Conservation (phyloP, 35 echinoderm and acorn worm genomes). For the Apostichopus californicus region DNA sequence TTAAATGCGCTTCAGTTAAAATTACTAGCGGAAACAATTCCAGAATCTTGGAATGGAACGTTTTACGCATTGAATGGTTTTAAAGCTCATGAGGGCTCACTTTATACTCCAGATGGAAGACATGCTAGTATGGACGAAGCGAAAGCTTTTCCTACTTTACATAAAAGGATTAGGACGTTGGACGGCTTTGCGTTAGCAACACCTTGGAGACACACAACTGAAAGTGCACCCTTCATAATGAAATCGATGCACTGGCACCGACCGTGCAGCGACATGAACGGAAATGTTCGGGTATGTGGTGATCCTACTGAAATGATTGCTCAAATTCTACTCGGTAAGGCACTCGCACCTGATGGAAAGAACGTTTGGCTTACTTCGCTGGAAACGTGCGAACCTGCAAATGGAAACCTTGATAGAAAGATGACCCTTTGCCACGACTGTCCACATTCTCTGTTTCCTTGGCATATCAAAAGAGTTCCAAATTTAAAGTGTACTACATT, state of each 20-base stretch:
- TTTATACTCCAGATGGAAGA: not conserved
- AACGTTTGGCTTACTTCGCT: not conserved
- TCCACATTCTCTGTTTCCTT: not conserved
- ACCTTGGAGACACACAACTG: not conserved
- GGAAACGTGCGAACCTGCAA: not conserved
- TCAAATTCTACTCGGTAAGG: not conserved
- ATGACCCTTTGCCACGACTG: slow-evolving; percentile 20
- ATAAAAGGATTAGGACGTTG: not conserved
- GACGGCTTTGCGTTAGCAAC: slow-evolving; percentile 13
- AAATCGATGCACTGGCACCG: not conserved
- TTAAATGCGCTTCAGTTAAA: too few species aligned
- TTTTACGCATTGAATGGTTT: not conserved
- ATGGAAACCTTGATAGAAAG: not conserved
- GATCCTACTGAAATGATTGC: slow-evolving; percentile 42
- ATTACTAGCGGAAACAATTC: too few species aligned
- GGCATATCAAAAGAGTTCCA: slow-evolving; percentile 12
- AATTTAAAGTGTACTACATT: not conserved
- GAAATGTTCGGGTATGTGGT: slow-evolving; percentile 21
- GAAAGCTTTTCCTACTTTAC: not conserved
- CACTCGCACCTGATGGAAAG: slow-evolving; percentile 33
- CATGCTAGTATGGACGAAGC: not conserved
- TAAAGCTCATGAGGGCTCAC: not conserved
- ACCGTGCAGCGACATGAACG: slow-evolving; percentile 10
- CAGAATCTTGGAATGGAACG: too few species aligned
- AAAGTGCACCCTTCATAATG: not conserved